A percentile compares a stretch with the other conserved stretches of the same genome.
These are phyloP conservation scores for Prosopocoilus inquinatus DNA, from an alignment of 2,888 invertebrate genomes.

Conservation along the genomic window DNA sequence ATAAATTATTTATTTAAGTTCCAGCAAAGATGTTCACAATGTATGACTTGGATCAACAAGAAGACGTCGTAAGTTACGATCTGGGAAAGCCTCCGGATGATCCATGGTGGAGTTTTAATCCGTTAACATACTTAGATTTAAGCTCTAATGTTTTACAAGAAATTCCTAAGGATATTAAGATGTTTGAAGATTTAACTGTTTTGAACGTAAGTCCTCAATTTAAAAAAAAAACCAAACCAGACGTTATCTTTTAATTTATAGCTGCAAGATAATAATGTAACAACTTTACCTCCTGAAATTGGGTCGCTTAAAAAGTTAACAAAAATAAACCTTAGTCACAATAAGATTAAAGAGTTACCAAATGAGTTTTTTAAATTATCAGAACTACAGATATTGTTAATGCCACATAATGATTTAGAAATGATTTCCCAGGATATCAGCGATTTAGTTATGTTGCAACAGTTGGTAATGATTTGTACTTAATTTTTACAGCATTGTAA, in stretches of 20 bases:
- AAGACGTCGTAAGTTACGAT: conserved; percentile 60
- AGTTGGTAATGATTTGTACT: conserved; percentile 57
- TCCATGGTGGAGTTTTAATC: conserved; percentile 84
- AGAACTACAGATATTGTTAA: conserved; percentile 68
- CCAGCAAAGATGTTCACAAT: conserved; percentile 73
- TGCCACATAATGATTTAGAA: conserved; percentile 72
- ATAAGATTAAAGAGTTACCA: conserved; percentile 64
- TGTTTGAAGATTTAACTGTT: conserved; percentile 65
- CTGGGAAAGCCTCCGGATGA: conserved; percentile 57
- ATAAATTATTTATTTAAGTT: conserved; percentile 52
- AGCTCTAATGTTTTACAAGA: conserved; percentile 69
- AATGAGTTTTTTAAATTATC: conserved; percentile 66
- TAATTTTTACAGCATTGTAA: not conserved
- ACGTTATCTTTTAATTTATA: conserved; percentile 44
- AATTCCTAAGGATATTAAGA: conserved; percentile 64
- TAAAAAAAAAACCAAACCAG: not conserved
- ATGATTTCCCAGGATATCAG: conserved; percentile 70
- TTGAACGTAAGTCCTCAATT: conserved; percentile 60
- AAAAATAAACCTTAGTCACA: conserved; percentile 67
- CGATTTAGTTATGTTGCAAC: conserved; percentile 75
- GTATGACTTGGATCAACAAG: conserved; percentile 64
- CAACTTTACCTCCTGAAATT: conserved; percentile 69
- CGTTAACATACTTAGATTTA: conserved; percentile 73
- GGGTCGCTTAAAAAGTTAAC: conserved; percentile 66
- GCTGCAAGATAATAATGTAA: conserved; percentile 83